Evolutionary conservation across 2,888 invertebrate genomes (phyloP).

Genomic region (Tetropium fuscum): DNA sequence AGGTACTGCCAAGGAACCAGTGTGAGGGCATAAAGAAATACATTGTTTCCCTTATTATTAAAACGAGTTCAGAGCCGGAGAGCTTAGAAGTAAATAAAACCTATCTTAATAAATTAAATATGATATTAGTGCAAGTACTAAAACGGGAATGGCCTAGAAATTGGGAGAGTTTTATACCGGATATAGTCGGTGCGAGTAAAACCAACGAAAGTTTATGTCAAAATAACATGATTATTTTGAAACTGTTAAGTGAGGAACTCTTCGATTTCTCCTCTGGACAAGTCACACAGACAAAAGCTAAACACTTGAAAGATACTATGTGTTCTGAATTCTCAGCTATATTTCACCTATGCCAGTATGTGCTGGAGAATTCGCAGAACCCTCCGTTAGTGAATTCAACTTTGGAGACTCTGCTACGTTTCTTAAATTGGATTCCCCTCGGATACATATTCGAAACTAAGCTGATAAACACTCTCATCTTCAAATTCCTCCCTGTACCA

Average conservation of each 20-base stretch:
- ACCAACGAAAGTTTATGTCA: constrained; percentile 99
- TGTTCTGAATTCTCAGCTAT: constrained; percentile 99
- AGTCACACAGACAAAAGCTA: constrained; percentile 98
- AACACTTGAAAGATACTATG: constrained; percentile 99
- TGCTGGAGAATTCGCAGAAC: constrained; percentile 98
- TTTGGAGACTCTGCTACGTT: constrained; percentile 93
- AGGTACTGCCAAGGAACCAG: constrained; percentile 97
- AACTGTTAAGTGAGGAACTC: constrained; percentile 97
- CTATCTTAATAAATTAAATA: constrained; percentile 97
- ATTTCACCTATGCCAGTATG: constrained; percentile 97
- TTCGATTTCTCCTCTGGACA: constrained; percentile 99
- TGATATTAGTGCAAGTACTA: constrained; percentile 98
- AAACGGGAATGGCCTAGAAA: constrained; percentile 99
- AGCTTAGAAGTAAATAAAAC: constrained; percentile 94
- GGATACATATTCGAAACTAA: constrained; percentile 99
- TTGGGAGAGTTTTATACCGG: constrained; percentile 99
- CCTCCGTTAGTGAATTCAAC: constrained; percentile 96
- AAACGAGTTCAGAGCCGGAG: constrained; percentile 93
- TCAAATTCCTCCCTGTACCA: constrained; percentile 97
- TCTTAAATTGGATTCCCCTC: constrained; percentile 99
- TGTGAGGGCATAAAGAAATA: constrained; percentile 99
- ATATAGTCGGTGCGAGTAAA: constrained; percentile 99
- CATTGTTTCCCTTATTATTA: constrained; percentile 98
- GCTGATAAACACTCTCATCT: constrained; percentile 92
- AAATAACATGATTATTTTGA: constrained; percentile 99